Conservation (phyloP, 2,113 vertebrate genomes). For the Podarcis cretensis region DNA sequence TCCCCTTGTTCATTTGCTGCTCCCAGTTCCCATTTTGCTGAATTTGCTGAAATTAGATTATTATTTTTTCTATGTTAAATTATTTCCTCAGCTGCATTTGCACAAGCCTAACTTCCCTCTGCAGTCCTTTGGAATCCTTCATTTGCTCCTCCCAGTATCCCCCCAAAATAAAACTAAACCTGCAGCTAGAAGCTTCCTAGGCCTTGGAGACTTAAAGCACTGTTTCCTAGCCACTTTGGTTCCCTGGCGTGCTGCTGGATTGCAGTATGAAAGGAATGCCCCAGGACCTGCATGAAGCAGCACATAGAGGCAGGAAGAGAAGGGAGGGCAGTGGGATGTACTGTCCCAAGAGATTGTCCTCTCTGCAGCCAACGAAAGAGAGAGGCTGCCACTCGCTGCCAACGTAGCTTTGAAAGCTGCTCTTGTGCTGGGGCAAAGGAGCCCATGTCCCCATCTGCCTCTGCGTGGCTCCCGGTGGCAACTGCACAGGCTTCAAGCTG, state of each 20-base stretch:
- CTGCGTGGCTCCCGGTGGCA: not conserved
- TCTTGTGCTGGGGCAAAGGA: slow-evolving; percentile 31
- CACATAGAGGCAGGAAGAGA: not conserved
- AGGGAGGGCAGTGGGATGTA: not conserved
- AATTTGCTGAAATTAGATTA: not conserved
- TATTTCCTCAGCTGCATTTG: not conserved
- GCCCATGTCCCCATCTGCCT: not conserved
- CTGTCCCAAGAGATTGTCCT: not conserved
- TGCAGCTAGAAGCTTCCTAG: not conserved
- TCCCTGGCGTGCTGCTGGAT: not conserved
- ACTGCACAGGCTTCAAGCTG: not conserved
- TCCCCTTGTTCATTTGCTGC: not conserved
- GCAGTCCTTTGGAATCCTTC: slow-evolving; percentile 34
- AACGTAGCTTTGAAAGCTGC: not conserved
- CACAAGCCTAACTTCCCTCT: fast-evolving
- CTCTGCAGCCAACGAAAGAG: fast-evolving
- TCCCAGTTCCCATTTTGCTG: not conserved
- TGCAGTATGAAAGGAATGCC: fast-evolving
- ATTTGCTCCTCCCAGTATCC: not conserved
- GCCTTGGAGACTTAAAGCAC: not conserved
- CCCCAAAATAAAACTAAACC: not conserved
- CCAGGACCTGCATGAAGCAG: not conserved
- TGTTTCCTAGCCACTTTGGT: not conserved
- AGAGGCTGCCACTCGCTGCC: not conserved
- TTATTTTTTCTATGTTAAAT: not conserved